Evolutionary conservation across 2,113 vertebrate species (phyloP).

Genomic region (Brachyistius frenatus): DNA sequence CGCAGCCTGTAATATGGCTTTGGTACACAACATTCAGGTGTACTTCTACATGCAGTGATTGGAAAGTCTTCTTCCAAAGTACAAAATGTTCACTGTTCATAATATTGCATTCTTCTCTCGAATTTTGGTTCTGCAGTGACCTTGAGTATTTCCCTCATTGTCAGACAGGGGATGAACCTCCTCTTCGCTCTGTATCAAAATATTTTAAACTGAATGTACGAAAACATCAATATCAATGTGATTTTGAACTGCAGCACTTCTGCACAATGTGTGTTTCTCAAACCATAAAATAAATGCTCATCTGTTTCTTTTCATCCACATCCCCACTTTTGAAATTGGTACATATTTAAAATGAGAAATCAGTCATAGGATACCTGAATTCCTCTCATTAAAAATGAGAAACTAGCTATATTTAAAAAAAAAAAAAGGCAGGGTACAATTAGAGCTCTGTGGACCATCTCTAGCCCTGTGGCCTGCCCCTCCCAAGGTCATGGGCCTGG

Average conservation of each 20-base stretch:
- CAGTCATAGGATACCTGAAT: neutral
- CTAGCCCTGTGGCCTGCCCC: conserved; percentile 8
- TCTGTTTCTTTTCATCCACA: conserved; percentile 2
- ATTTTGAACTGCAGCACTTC: conserved; percentile 7
- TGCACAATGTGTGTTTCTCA: neutral
- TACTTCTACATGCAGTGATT: neutral
- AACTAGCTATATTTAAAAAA: neutral
- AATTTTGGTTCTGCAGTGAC: neutral
- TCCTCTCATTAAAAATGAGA: conserved; percentile 16
- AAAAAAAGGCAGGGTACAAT: conserved; percentile 7
- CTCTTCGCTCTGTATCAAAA: neutral
- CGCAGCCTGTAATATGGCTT: no score
- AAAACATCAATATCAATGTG: neutral
- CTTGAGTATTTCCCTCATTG: conserved; percentile 3
- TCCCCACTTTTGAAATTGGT: neutral
- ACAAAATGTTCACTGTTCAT: conserved; percentile 1
- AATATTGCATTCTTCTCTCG: neutral
- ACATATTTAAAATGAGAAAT: conserved; percentile 1
- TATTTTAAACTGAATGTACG: neutral
- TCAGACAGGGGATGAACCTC: neutral
- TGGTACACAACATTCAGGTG: neutral
- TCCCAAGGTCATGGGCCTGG: conserved; percentile 29
- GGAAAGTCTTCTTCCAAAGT: neutral
- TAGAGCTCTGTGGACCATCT: conserved; percentile 15
- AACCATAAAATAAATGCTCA: neutral